Evolutionary conservation across 2,888 invertebrate species (phyloP).

Genomic region (Apantesis nais): DNA sequence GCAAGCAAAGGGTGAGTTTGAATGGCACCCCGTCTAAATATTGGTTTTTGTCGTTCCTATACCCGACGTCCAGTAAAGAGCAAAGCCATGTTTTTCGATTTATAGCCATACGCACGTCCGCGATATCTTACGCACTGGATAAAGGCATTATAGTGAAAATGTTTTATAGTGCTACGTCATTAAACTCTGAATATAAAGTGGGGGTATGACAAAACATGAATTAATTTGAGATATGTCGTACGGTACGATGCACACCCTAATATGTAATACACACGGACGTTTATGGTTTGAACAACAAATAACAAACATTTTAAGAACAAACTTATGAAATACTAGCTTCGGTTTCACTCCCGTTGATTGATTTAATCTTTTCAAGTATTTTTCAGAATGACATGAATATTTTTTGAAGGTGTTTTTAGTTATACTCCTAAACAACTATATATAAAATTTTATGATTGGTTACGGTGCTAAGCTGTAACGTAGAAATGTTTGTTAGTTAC

Average conservation of each 20-base stretch:
- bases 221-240: constrained; percentile 84
- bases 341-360: too few relatives aligned
- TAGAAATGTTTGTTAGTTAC: too few relatives aligned
- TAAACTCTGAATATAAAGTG: constrained; percentile 82
- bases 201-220: constrained; percentile 85
- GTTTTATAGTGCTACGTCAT: constrained; percentile 81
- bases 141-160: constrained; percentile 67
- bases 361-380: too few relatives aligned
- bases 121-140: constrained; percentile 70
- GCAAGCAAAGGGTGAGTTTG: constrained; percentile 77
- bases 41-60: constrained; percentile 79
- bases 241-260: constrained; percentile 74
- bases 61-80: constrained; percentile 78
- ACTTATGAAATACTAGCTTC: too few relatives aligned
- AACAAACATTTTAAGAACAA: background rate
- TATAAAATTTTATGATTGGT: too few relatives aligned
- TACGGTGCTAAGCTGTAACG: too few relatives aligned
- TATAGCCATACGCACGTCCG: constrained; percentile 71
- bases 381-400: too few relatives aligned
- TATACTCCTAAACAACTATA: too few relatives aligned
- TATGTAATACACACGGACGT: constrained; percentile 25
- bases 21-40: constrained; percentile 83
- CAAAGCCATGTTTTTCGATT: constrained; percentile 83
- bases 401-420: too few relatives aligned
- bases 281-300: background rate